These are phyloP conservation scores for Phrixothrix hirtus DNA, from an alignment of 2,888 invertebrate genomes.

Conservation along the genomic window DNA sequence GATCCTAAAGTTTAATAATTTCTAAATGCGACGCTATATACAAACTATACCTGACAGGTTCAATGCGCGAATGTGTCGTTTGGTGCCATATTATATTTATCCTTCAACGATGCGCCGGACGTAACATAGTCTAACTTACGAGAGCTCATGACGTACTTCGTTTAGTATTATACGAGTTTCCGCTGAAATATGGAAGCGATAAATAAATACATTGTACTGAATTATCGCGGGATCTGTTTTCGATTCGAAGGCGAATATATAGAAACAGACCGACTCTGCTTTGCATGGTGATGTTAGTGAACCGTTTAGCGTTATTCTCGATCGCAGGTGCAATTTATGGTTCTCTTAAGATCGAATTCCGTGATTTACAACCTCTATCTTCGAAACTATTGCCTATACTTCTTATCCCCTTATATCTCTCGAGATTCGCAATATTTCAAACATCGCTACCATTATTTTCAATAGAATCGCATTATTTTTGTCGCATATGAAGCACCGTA, in stretches of 20 bases:
- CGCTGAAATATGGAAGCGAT: slow-evolving; percentile 46
- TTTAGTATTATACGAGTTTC: slow-evolving; percentile 37
- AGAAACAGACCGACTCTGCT: slow-evolving; percentile 43
- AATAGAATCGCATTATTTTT: slow-evolving; percentile 53
- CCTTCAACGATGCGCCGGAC: slow-evolving; percentile 22
- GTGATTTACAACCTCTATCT: slow-evolving; percentile 57
- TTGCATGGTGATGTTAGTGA: slow-evolving; percentile 49
- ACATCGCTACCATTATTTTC: slow-evolving; percentile 49
- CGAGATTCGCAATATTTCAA: slow-evolving; percentile 53
- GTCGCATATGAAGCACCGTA: slow-evolving; percentile 39
- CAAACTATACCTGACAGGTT: slow-evolving; percentile 27
- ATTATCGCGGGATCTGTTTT: slow-evolving; percentile 49
- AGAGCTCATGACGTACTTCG: slow-evolving; percentile 16
- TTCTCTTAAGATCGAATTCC: slow-evolving; percentile 56
- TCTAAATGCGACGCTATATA: slow-evolving; percentile 7
- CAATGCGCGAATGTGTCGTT: slow-evolving; percentile 30
- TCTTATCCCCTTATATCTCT: slow-evolving; percentile 54
- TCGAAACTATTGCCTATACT: slow-evolving; percentile 56
- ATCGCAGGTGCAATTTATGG: slow-evolving; percentile 58
- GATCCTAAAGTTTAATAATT: no score
- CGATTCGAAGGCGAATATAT: slow-evolving; percentile 42
- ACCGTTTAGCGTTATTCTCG: slow-evolving; percentile 51
- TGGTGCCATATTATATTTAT: slow-evolving; percentile 30
- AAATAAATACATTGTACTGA: slow-evolving; percentile 51
- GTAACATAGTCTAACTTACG: slow-evolving; percentile 5